Evolutionary conservation across 2,113 vertebrate species (phyloP).

Genomic region (Ascaphus truei): DNA sequence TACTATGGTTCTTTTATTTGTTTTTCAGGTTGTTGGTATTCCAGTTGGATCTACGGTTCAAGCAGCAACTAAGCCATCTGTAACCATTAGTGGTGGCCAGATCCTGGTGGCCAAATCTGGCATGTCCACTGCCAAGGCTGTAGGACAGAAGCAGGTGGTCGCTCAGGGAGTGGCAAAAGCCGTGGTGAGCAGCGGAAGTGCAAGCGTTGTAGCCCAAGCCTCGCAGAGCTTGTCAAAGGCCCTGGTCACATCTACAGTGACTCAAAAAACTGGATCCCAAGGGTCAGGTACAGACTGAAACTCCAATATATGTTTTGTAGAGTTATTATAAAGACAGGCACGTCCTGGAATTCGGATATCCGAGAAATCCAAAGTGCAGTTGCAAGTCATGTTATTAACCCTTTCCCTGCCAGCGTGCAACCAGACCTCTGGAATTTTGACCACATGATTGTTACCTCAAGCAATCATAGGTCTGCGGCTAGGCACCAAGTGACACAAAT

Average conservation of each 20-base stretch:
- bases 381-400: no score
- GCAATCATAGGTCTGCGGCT: no score
- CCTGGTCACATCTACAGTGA: slow-evolving; percentile 65
- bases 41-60: slow-evolving; percentile 84
- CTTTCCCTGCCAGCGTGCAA: no score
- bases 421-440: slow-evolving; percentile 7
- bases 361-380: no score
- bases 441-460: no score
- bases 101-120: slow-evolving; percentile 91
- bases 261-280: slow-evolving; percentile 85
- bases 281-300: slow-evolving; percentile 80
- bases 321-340: no score
- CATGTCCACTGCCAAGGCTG: slow-evolving; percentile 80
- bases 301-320: not conserved
- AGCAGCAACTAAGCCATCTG: slow-evolving; percentile 85
- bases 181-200: slow-evolving; percentile 81
- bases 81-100: slow-evolving; percentile 93
- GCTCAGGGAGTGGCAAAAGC: slow-evolving; percentile 96
- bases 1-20: no score
- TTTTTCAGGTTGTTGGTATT: slow-evolving; percentile 82
- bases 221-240: slow-evolving; percentile 77
- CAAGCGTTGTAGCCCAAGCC: slow-evolving; percentile 78
- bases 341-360: no score
- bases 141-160: slow-evolving; percentile 89
- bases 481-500: no score